These are phyloP conservation scores for Digitonthophagus gazella DNA, from an alignment of 2,888 invertebrate species.

Conservation along the genomic window DNA sequence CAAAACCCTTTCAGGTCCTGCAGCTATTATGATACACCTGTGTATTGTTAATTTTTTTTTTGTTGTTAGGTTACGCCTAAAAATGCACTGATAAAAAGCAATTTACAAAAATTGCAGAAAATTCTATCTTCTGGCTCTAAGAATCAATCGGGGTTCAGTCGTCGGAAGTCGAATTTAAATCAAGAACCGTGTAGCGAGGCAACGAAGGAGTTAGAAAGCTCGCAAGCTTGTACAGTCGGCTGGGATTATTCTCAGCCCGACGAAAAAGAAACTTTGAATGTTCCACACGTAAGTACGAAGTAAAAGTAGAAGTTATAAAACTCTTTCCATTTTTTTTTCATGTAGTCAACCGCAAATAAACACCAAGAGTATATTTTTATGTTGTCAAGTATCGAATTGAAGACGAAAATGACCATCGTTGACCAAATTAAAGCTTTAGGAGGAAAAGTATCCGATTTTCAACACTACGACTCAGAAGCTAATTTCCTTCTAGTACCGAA, in stretches of 20 bases:
- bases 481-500: conserved; percentile 78
- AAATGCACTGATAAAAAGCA: conserved; percentile 48
- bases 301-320: too few species aligned
- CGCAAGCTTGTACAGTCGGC: conserved; percentile 67
- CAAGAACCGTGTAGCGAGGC: conserved; percentile 19
- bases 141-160: conserved; percentile 42
- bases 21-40: too few species aligned
- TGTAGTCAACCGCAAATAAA: too few species aligned
- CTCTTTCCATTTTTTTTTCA: too few species aligned
- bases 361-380: too few species aligned
- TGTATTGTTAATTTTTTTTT: background rate
- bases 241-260: conserved; percentile 57
- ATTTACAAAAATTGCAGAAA: conserved; percentile 54
- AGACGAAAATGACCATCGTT: conserved; percentile 34
- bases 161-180: conserved; percentile 41
- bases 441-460: conserved; percentile 60
- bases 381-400: conserved; percentile 43
- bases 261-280: too few species aligned
- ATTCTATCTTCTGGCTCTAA: conserved; percentile 50
- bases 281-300: too few species aligned
- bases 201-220: conserved; percentile 42
- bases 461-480: conserved; percentile 59
- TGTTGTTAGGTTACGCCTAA: conserved; percentile 24
- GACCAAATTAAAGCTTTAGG: conserved; percentile 51
- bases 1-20: too few species aligned